Percentiles rank a stretch among this genome's conserved stretches.
These are phyloP conservation scores for Dinomys branickii DNA, from an alignment of 2,113 vertebrate genomes.

Conservation along the genomic window DNA sequence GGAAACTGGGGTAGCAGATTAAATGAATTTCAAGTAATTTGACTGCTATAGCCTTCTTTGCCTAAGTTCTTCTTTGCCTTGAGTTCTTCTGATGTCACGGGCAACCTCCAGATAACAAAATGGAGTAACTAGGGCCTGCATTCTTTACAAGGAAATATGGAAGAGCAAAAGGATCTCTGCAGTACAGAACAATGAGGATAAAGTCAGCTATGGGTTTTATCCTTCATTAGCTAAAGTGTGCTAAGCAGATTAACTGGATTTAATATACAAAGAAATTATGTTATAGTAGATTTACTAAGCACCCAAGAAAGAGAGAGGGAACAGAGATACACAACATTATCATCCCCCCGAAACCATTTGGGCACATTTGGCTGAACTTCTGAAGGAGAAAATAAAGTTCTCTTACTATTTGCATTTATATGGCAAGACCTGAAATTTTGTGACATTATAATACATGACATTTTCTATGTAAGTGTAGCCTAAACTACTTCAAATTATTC, in stretches of 20 bases:
- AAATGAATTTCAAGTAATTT: constrained; percentile 46
- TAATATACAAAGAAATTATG: constrained; percentile 20
- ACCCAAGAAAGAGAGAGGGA: neutral
- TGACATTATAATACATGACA: neutral
- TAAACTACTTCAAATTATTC: neutral
- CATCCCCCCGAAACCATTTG: neutral
- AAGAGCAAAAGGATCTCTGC: neutral
- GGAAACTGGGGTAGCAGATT: neutral
- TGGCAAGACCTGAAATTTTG: neutral
- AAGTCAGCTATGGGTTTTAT: neutral
- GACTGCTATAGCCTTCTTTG: neutral
- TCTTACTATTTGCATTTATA: neutral
- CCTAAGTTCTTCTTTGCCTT: no score
- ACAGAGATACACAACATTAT: neutral
- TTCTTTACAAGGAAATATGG: neutral
- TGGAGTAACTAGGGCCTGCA: neutral
- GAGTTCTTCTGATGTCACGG: neutral
- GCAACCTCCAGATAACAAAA: neutral
- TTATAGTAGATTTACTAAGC: neutral
- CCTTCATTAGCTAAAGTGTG: neutral
- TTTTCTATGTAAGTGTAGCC: neutral
- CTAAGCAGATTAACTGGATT: neutral
- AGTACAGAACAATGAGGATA: neutral
- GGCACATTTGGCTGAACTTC: neutral
- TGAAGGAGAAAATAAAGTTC: constrained; percentile 29